Percentiles rank a stretch among this genome's conserved stretches.
These are phyloP conservation scores for Thera obeliscata DNA, from an alignment of 2,888 invertebrate genomes.

Conservation along the genomic window DNA sequence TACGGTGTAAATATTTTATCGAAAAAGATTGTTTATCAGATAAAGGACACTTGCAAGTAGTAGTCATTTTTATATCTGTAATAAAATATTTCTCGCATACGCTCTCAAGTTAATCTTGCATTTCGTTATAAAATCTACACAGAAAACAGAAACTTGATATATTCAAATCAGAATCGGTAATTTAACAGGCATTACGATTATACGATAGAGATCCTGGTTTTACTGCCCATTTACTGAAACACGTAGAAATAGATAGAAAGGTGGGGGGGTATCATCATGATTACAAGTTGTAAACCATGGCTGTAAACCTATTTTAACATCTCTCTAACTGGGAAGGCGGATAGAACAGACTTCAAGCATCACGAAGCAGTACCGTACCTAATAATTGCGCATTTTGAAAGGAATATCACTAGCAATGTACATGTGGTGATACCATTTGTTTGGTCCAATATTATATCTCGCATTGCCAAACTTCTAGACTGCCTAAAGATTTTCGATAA, in stretches of 20 bases:
- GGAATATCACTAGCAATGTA: not conserved
- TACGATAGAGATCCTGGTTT: slow-evolving; percentile 8
- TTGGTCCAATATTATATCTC: not conserved
- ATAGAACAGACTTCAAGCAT: not conserved
- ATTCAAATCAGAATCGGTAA: slow-evolving; percentile 4
- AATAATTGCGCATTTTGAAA: not conserved
- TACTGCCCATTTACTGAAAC: slow-evolving; percentile 11
- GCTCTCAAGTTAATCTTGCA: slow-evolving; percentile 3
- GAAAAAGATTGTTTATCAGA: too few species aligned
- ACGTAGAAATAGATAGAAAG: slow-evolving; percentile 1
- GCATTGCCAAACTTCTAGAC: not conserved
- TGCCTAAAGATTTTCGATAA: not conserved
- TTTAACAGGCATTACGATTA: not conserved
- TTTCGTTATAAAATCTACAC: not conserved
- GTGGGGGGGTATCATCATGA: slow-evolving; percentile 4
- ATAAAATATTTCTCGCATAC: not conserved
- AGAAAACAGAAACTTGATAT: slow-evolving; percentile 3
- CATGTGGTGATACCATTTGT: not conserved
- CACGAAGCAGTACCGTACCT: not conserved
- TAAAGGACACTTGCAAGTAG: not conserved
- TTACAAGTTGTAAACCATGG: slow-evolving; percentile 14
- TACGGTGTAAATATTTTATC: not conserved
- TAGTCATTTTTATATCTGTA: too few species aligned
- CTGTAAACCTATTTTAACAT: slow-evolving; percentile 13
- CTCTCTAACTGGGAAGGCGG: slow-evolving; percentile 1